These are phyloP conservation scores for Pseudorectes ferrugineus DNA, from an alignment of 2,113 vertebrate genomes.

Conservation along the genomic window DNA sequence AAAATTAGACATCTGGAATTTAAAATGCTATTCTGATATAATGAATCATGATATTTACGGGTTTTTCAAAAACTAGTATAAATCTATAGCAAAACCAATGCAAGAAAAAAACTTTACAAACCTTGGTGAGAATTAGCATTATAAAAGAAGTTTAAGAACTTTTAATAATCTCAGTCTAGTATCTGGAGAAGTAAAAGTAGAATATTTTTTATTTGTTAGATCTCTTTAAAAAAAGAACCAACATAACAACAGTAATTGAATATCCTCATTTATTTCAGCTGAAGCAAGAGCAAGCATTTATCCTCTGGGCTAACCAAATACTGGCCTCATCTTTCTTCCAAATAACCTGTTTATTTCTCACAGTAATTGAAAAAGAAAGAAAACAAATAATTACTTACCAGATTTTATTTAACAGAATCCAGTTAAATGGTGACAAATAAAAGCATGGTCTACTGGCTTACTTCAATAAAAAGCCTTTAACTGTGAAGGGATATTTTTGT, in stretches of 20 bases:
- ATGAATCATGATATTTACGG: not conserved
- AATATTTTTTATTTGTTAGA: not conserved
- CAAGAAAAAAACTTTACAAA: not conserved
- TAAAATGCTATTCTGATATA: not conserved
- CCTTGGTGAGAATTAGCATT: not conserved
- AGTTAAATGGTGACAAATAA: not conserved
- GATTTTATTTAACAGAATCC: not conserved
- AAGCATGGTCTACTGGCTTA: not conserved
- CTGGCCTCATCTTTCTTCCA: not conserved
- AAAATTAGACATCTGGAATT: not conserved
- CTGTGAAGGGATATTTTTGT: not conserved
- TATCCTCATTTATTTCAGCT: not conserved
- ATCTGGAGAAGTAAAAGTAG: not conserved
- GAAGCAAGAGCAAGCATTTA: not conserved
- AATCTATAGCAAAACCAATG: not conserved
- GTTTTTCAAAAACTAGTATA: not conserved
- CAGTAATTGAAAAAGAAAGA: not conserved
- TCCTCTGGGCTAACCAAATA: not conserved
- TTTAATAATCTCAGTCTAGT: not conserved
- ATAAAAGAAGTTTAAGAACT: not conserved
- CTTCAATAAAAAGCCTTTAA: not conserved
- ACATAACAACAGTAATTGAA: not conserved
- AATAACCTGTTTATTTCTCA: not conserved
- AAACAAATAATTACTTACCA: not conserved
- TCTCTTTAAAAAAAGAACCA: not conserved